These are phyloP conservation scores for Eulemur mongoz DNA, from an alignment of 2,797 vertebrate species.

Conservation along the genomic window DNA sequence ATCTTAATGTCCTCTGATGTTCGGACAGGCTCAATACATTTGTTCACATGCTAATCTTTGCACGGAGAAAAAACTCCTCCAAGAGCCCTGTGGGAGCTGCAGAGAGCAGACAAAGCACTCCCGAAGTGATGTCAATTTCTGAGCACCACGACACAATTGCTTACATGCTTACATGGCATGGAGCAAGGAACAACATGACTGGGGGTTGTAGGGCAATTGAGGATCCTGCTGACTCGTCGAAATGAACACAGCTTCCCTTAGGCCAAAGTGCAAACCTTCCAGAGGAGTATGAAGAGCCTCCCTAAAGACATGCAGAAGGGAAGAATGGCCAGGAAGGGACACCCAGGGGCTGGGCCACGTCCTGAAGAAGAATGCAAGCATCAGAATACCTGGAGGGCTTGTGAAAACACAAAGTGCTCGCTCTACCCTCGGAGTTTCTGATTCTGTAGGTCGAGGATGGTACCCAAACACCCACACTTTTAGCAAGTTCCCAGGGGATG, in stretches of 20 bases:
- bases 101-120: conserved; percentile 2
- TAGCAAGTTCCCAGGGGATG: background rate
- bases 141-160: background rate
- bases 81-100: background rate
- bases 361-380: background rate
- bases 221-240: background rate
- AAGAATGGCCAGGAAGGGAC: background rate
- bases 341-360: background rate
- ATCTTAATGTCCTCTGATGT: conserved; percentile 58
- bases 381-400: background rate
- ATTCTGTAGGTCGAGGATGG: background rate
- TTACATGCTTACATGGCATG: background rate
- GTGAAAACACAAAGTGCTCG: background rate
- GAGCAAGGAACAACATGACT: background rate
- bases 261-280: background rate
- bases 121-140: background rate
- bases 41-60: conserved; percentile 68
- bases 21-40: conserved; percentile 53
- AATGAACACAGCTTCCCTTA: background rate
- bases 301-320: background rate
- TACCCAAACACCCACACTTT: background rate
- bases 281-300: background rate
- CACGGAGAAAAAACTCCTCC: conserved; percentile 53
- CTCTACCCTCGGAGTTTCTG: background rate
- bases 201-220: background rate